A percentile compares a stretch with the other conserved stretches of the same genome.
Evolutionary conservation across 1,140 invertebrate genomes (phyloP).

Genomic region (Papilio glaucus): DNA sequence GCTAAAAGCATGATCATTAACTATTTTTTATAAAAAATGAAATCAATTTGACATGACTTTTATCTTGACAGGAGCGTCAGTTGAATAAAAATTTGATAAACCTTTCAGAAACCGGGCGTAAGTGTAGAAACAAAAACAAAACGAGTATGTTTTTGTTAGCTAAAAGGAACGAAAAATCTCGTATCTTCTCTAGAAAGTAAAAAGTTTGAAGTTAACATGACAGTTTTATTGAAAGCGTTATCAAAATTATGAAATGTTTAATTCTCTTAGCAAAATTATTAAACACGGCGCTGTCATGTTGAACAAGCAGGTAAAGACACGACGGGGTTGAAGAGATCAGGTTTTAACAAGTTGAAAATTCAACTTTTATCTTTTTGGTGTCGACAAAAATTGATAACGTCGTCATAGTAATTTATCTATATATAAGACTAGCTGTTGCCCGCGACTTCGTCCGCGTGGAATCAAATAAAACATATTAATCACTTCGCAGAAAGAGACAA

Average conservation of each 20-base stretch:
- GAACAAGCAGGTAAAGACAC: conserved; percentile 6
- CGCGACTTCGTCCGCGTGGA: no score
- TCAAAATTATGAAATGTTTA: not conserved
- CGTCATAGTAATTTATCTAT: no score
- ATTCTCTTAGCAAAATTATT: not conserved
- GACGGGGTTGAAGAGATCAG: conserved; percentile 9
- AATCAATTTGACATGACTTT: no score
- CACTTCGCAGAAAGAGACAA: no score
- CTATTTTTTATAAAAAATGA: no score
- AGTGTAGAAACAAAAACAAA: not conserved
- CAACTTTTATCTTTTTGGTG: not conserved
- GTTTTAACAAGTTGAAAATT: not conserved
- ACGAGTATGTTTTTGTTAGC: not conserved
- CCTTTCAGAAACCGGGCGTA: no score
- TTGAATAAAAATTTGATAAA: no score
- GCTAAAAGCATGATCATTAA: no score
- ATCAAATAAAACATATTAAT: no score
- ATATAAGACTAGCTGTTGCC: no score
- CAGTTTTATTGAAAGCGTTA: conserved; percentile 9
- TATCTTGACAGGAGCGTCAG: no score
- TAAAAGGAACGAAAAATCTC: not conserved
- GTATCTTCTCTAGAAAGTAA: not conserved
- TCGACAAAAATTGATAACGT: no score
- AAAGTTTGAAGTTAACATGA: not conserved
- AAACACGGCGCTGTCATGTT: conserved; percentile 2